These are phyloP conservation scores for Lycaon pictus DNA, from an alignment of 2,113 vertebrate genomes.

Conservation along the genomic window DNA sequence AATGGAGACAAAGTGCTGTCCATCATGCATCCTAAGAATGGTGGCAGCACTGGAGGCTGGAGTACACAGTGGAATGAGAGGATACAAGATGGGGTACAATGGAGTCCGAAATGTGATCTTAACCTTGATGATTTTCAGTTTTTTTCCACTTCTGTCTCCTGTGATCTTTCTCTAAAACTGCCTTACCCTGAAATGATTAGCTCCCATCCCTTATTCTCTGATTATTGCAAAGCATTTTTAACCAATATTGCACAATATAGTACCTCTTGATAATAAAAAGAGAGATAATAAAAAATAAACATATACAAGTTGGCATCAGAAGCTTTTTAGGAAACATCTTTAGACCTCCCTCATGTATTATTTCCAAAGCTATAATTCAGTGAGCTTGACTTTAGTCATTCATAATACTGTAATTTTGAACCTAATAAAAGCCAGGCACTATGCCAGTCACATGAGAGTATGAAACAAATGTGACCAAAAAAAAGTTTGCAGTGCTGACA, in stretches of 20 bases:
- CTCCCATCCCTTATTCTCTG: not conserved
- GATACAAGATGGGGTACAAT: not conserved
- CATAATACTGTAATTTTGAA: constrained; percentile 35
- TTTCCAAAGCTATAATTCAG: constrained; percentile 54
- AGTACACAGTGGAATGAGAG: rapidly evolving
- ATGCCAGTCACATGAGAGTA: not conserved
- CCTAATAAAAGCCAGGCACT: not conserved
- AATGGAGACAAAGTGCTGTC: rapidly evolving
- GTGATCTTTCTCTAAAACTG: not conserved
- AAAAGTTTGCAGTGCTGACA: not conserved
- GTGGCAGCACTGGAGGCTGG: rapidly evolving
- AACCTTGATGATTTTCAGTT: not conserved
- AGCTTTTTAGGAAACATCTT: constrained; percentile 50
- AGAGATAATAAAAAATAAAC: not conserved
- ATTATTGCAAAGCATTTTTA: constrained; percentile 52
- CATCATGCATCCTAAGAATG: not conserved
- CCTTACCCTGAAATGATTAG: not conserved
- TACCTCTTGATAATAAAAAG: constrained; percentile 26
- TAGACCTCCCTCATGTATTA: constrained; percentile 39
- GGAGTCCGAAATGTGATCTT: not conserved
- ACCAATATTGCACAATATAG: not conserved
- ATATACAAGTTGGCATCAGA: not conserved
- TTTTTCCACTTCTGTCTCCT: not conserved
- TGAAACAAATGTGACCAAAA: not conserved
- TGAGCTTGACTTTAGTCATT: constrained; percentile 35